Base-by-base conservation (phyloP, 2,888 invertebrate species). In the Dasypolia templi region DNA sequence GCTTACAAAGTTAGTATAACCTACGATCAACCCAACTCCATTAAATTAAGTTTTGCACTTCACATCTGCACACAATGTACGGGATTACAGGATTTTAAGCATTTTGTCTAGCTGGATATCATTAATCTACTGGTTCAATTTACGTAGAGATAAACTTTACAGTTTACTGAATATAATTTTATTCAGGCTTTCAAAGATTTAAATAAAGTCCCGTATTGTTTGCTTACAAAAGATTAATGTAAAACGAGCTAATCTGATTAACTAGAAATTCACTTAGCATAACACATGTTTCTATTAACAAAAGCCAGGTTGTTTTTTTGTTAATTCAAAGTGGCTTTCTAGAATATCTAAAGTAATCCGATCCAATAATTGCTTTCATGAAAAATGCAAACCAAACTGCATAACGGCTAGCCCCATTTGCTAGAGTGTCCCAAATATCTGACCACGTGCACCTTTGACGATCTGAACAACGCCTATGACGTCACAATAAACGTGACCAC, bases 191-290 rank as follows among this genome's bases (percentile, higher is more conserved):
- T 49, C n/a, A 55, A 29, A 63, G 44, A 62, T 72, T 76, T 46
- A 51, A 71, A 79, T 42, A 55, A 51, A 56, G 12, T 29, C 17
- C 26, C 14, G 62, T 42, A 53, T 81, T 81, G 67, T 78, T 78
- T 81, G 51, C 51, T 62, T 32, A 74, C 51, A 66, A 81, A 81
- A 66, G 75, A 75, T 44, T 5, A 55, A 61, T 72, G 29, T 46
- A 46, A 77, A 11, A 44, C 44, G 39, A 66, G 29, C 17, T 81
- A 51, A 77, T 75, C 61, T 66, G 61, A 81, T 81, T 66, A 44
- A 62, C 55, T 55, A 51, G 67, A 58, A 81, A 51, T 63, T 53
- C 59, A 81, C 59, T 74, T 42, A 49, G 53, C 32, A 75, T 42
- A 49, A 46, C 32, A 75, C 42, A 65, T 65, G 35, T 61, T 81